phyloP scores from a whole-genome alignment of 37 sponge, comb jelly and placozoan species.

The Bolinopsis microptera region DNA sequence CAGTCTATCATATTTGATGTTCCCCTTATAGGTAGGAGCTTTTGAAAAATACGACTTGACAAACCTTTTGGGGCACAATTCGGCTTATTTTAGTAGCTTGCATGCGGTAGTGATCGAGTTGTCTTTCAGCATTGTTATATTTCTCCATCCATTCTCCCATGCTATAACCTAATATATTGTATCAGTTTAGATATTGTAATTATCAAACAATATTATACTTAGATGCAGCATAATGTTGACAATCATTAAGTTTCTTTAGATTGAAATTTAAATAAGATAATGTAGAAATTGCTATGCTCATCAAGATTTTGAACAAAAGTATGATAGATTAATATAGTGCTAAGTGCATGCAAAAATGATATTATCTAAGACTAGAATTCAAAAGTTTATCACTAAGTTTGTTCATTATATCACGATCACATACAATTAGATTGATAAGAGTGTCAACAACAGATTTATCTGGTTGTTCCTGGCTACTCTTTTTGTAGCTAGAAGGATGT shows the following conservation, averaged over 20 bases:
- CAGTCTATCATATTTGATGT: no score
- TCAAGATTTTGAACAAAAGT: no score
- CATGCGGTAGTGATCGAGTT: neutral
- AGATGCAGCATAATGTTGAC: no score
- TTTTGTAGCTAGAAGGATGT: neutral
- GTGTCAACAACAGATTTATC: neutral
- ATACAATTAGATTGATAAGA: neutral
- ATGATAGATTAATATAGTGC: no score
- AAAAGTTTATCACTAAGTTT: neutral
- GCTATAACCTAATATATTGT: neutral
- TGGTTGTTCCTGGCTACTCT: neutral
- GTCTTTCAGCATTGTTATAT: slow-evolving; percentile 44
- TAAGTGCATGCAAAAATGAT: no score
- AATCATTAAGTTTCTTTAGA: no score
- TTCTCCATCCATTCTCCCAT: slow-evolving; percentile 40
- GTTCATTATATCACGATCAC: neutral
- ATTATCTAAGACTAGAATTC: neutral
- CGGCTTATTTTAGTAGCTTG: slow-evolving; percentile 22
- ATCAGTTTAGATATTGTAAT: no score
- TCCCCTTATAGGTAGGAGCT: no score
- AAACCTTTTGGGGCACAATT: slow-evolving; percentile 20
- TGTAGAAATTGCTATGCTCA: no score
- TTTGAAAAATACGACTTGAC: no score
- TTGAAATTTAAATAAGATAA: no score
- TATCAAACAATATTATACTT: no score